These are phyloP conservation scores for Gryon sp. DNA, from an alignment of 1,140 invertebrate species.

Conservation along the genomic window DNA sequence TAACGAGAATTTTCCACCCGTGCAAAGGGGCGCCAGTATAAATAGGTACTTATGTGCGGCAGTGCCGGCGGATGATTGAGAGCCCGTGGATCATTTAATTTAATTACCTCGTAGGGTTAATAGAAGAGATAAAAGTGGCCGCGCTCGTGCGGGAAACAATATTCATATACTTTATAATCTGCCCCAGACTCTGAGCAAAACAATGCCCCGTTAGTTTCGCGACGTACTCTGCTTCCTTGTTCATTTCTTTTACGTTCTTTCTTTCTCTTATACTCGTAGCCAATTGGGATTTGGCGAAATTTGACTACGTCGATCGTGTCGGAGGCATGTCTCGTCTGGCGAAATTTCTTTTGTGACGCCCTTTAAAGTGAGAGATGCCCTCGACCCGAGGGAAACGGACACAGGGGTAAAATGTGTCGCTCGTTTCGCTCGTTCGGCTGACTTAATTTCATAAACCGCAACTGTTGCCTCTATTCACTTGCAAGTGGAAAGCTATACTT, in stretches of 20 bases:
- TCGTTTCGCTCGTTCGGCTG: conserved; percentile 69
- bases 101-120: conserved; percentile 78
- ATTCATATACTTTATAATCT: conserved; percentile 56
- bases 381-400: conserved; percentile 11
- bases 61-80: conserved; percentile 72
- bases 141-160: conserved; percentile 67
- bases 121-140: conserved; percentile 77
- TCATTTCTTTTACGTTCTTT: not conserved
- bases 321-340: not conserved
- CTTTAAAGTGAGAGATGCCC: conserved; percentile 51
- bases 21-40: conserved; percentile 67
- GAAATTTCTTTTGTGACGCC: conserved; percentile 58
- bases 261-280: not conserved
- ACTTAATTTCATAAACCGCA: conserved; percentile 80
- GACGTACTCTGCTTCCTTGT: not conserved
- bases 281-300: conserved; percentile 35
- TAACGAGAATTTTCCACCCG: conserved; percentile 45
- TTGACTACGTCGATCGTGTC: conserved; percentile 24
- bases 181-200: too few species aligned
- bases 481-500: conserved; percentile 72
- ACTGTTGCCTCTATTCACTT: conserved; percentile 78
- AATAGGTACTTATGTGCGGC: conserved; percentile 71
- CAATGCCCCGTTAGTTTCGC: conserved; percentile 51
- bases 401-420: conserved; percentile 62
- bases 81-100: conserved; percentile 78